Percentiles rank a stretch among this genome's conserved stretches.
Evolutionary conservation across 2,113 vertebrate species (phyloP).

Genomic region (Dermatemys mawii): DNA sequence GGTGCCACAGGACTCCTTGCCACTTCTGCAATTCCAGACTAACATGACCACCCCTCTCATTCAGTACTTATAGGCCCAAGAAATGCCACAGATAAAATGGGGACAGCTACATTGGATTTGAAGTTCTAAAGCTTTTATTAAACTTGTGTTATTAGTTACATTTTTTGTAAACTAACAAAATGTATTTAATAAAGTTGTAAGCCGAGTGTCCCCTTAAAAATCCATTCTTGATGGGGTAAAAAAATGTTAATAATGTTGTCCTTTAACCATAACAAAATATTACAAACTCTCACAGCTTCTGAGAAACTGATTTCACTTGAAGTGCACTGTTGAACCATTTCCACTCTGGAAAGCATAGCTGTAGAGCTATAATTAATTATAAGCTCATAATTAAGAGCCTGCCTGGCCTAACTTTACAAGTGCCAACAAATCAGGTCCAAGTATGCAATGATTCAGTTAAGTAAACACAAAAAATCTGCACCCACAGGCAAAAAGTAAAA

Average conservation of each 20-base stretch:
- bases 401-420: background rate
- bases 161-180: no score
- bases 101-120: background rate
- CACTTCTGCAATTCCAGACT: no score
- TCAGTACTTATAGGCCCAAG: background rate
- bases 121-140: background rate
- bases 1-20: no score
- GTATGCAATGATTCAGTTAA: no score
- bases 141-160: background rate
- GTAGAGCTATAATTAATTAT: no score
- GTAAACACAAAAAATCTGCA: background rate
- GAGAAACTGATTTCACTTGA: background rate
- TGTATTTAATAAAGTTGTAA: background rate
- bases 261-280: background rate
- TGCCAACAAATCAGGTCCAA: background rate
- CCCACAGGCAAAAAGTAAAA: background rate
- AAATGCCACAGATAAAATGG: background rate
- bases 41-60: no score
- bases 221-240: background rate
- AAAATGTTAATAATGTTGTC: background rate
- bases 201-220: background rate
- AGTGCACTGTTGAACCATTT: background rate
- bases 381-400: no score
- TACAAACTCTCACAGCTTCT: background rate
- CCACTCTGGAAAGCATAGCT: background rate